A percentile compares a stretch with the other conserved stretches of the same genome.
Conservation (phyloP, 1,140 invertebrate species). For the Ganaspis sp. region DNA sequence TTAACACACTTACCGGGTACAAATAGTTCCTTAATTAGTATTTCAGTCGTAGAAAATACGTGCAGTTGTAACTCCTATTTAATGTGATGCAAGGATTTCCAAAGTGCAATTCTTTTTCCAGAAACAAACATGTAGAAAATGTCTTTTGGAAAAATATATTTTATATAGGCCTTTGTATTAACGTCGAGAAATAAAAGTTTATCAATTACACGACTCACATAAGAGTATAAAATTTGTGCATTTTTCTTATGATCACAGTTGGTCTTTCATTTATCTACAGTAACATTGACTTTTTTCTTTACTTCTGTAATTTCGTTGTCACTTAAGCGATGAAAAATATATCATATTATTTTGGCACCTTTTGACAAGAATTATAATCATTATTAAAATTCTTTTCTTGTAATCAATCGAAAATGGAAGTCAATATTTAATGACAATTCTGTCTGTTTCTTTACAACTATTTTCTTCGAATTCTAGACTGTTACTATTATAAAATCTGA, state of each 20-base stretch:
- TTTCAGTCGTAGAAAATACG: conserved; percentile 1
- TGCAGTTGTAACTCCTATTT: not conserved
- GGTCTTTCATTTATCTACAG: not conserved
- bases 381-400: not conserved
- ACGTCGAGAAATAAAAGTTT: not conserved
- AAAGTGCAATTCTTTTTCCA: not conserved
- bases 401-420: not conserved
- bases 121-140: not conserved
- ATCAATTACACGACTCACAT: conserved; percentile 2
- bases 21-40: conserved; percentile 4
- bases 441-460: not conserved
- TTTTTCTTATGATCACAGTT: conserved; percentile 4
- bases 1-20: not conserved
- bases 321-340: not conserved
- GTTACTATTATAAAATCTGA: conserved; percentile 18
- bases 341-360: conserved; percentile 20
- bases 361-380: not conserved
- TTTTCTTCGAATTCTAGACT: not conserved
- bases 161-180: conserved; percentile 5
- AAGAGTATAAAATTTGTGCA: conserved; percentile 27
- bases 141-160: conserved; percentile 2
- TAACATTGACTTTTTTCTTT: not conserved
- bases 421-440: conserved; percentile 1
- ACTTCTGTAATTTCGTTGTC: conserved; percentile 7
- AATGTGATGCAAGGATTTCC: not conserved